Evolutionary conservation across 2,888 invertebrate species (phyloP), one percentile per base, ranked within the genome.

Genomic region (Tiliacea aurago): DNA sequence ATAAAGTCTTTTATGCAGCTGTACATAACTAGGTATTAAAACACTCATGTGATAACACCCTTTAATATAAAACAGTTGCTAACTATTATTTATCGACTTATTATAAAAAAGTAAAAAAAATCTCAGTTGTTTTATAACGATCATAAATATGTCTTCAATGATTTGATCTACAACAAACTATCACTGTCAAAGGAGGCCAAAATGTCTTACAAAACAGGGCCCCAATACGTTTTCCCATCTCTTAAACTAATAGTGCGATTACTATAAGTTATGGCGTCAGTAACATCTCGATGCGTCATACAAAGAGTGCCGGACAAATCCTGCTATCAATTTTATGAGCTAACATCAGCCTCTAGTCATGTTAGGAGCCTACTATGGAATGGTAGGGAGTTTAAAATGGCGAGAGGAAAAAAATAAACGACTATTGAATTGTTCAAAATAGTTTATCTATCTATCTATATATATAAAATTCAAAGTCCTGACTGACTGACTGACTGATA

Each of bases 251-350:
- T 84, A 77, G 85, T 58, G 64, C 71, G 77, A 84, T 86, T 86
- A 87, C 61, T 71, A 63, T 85, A 72, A 86, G 69, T 78, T 84
- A 86, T 84, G 79, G 76, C 78, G 70, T 83, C 71, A 78, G 67
- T 78, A 51, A 72, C 65, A 72, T 79, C 70, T 76, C 78, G 59
- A 87, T 85, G 76, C 69, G 64, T 87, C 81, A 88, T 84, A 81
- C 76, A 76, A 79, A 80, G 76, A 58, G 70, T 69, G 59, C 62
- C 65, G 78, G 83, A 86, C 84, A 86, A 87, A 86, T 84, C 87
- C 84, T 61, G 64, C 80, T 63, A 86, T 87, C 84, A 84, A 87
- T 88, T 88, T 87, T 85, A 88, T 77, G 85, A 74, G 78, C 63
- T 55, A 41, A 68, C 70, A 78, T 86, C 71, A 76, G 74, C 73